A percentile compares a stretch with the other conserved stretches of the same genome.
Conservation (phyloP, 2,797 vertebrate genomes). For the Eulemur mongoz region DNA sequence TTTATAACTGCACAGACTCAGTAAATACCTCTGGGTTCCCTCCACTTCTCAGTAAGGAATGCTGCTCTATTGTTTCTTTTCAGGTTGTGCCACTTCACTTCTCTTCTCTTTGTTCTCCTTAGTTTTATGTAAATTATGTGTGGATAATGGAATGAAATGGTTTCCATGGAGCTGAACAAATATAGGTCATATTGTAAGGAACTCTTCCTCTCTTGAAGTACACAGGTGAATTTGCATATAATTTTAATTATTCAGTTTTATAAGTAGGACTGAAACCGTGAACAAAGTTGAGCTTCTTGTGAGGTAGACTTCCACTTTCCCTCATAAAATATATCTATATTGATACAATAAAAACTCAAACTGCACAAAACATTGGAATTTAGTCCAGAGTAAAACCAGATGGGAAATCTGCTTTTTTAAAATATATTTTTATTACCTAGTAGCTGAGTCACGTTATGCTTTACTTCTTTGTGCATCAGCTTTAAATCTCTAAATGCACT, state of each 20-base stretch:
- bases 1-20: slow-evolving; percentile 58
- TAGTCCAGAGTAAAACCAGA: neutral
- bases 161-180: slow-evolving; percentile 89
- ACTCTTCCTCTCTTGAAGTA: slow-evolving; percentile 83
- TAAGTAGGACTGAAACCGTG: slow-evolving; percentile 66
- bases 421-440: neutral
- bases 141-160: slow-evolving; percentile 87
- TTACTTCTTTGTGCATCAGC: neutral
- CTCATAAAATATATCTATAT: neutral
- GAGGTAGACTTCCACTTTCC: slow-evolving; percentile 52
- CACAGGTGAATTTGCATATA: slow-evolving; percentile 82
- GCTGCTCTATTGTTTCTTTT: slow-evolving; percentile 74
- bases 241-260: slow-evolving; percentile 82
- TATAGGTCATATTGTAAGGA: slow-evolving; percentile 83
- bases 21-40: slow-evolving; percentile 70
- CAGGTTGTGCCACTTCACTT: slow-evolving; percentile 76
- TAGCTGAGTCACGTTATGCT: neutral
- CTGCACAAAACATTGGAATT: neutral
- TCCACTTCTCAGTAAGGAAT: slow-evolving; percentile 66
- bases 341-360: slow-evolving; percentile 16
- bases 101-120: slow-evolving; percentile 76
- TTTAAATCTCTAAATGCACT: slow-evolving; percentile 1
- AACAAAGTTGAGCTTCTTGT: slow-evolving; percentile 74
- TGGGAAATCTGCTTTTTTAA: neutral
- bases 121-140: slow-evolving; percentile 87